Conservation (phyloP, 2,888 invertebrate genomes). For the Ectobius pallidus region DNA sequence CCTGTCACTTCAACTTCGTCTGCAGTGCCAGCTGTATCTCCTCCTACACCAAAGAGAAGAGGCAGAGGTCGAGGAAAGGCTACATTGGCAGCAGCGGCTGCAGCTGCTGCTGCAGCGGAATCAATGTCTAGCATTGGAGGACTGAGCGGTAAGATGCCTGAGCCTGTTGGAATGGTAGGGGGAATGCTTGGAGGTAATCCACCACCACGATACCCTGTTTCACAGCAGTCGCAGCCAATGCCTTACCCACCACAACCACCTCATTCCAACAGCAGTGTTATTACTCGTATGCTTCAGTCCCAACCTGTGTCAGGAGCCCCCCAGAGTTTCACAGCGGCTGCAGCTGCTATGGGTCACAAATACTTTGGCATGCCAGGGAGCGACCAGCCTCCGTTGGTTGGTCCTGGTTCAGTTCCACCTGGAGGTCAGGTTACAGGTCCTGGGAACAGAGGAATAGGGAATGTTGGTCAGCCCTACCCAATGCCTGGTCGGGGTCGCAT, state of each 20-base stretch:
- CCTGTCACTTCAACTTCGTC: neutral
- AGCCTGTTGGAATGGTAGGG: neutral
- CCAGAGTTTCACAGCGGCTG: constrained; percentile 54
- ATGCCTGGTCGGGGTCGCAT: constrained; percentile 30
- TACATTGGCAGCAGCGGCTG: constrained; percentile 60
- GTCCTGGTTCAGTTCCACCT: neutral
- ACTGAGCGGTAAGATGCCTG: constrained; percentile 2
- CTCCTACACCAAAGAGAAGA: constrained; percentile 35
- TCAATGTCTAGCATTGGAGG: neutral
- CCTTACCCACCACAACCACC: neutral
- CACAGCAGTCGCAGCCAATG: neutral
- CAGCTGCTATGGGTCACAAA: constrained; percentile 55
- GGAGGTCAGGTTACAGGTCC: neutral
- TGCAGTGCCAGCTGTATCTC: neutral
- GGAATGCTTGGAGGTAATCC: neutral
- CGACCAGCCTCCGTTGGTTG: constrained; percentile 24
- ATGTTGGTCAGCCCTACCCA: constrained; percentile 15
- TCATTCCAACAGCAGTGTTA: constrained; percentile 53
- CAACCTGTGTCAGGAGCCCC: constrained; percentile 53
- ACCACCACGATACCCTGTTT: neutral
- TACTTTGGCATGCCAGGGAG: constrained; percentile 50
- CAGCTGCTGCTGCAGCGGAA: constrained; percentile 51
- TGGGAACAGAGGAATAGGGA: neutral
- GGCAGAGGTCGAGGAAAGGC: constrained; percentile 41
- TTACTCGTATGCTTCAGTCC: constrained; percentile 66